Evolutionary conservation across 2,888 invertebrate genomes (phyloP).

Genomic region (Muschampia plurimacula): DNA sequence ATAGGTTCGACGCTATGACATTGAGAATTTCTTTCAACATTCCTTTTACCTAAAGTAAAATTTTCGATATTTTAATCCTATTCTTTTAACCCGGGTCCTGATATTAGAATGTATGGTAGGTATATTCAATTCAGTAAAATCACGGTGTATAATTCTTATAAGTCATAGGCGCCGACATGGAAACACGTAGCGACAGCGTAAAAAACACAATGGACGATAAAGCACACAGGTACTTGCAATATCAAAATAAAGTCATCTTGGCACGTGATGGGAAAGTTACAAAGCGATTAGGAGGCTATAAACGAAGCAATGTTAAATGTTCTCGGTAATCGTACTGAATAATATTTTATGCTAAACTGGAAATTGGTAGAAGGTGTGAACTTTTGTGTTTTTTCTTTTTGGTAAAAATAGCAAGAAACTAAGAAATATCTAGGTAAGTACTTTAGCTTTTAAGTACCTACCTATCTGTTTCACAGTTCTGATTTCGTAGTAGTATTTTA

Average conservation of each 20-base stretch:
- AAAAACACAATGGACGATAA: constrained; percentile 74
- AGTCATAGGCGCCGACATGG: constrained; percentile 51
- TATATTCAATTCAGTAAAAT: constrained; percentile 40
- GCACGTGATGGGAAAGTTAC: constrained; percentile 70
- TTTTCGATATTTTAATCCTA: too few species aligned
- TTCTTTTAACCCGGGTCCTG: too few species aligned
- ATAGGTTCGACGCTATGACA: too few species aligned
- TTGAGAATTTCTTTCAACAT: too few species aligned
- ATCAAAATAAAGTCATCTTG: constrained; percentile 80
- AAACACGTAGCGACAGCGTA: constrained; percentile 58
- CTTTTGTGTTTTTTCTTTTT: not conserved
- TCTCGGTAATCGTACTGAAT: constrained; percentile 57
- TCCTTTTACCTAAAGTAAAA: too few species aligned
- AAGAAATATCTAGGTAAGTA: too few species aligned
- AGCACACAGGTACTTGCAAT: constrained; percentile 65
- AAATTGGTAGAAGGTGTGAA: not conserved
- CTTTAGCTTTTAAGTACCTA: too few species aligned
- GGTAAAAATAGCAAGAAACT: not conserved
- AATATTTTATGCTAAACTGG: not conserved
- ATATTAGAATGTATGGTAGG: constrained; percentile 1
- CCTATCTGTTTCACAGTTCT: not conserved
- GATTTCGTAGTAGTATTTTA: not conserved
- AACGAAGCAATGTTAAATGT: constrained; percentile 57
- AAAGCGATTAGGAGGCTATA: constrained; percentile 42
- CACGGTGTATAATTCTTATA: constrained; percentile 53